Base-by-base conservation (phyloP, 2,888 invertebrate species). In the Pseudococcus longispinus region DNA sequence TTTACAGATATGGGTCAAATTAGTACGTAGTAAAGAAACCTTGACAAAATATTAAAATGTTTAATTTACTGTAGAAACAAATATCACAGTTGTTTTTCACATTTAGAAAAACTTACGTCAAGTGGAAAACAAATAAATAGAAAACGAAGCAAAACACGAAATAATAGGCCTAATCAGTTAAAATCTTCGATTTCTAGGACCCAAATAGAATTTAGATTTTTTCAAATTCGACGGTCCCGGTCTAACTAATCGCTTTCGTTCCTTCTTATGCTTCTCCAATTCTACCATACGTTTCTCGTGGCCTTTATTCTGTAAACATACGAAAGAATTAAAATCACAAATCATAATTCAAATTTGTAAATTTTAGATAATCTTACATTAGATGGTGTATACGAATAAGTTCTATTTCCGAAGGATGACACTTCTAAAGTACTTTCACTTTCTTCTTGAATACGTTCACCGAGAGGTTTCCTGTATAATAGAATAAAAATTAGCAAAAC, bases 361-460 rank as follows among this genome's bases (percentile, higher is more conserved):
- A 51, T n/a, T 46, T 46, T 46, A 46, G 3, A 46, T 51, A 60
- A 77, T 77, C 88, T 89, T 90, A 92, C 92, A 90, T 92, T 92
- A 88, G 93, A 93, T 89, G 94, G 92, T 4, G 92, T 92, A 89
- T 96, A 97, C 26, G 94, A 95, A 94, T 96, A 95, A 91, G 96
- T 95, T 85, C 94, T 92, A 90, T 95, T 96, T 74, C 96, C 94
- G 15, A 93, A 90, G 0, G 95, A 91, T 89, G 95, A 91, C 88
- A 93, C 89, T 89, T 94, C 89, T 90, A 92, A 90, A 89, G 93
- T 90, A 89, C 91, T 85, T 90, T 91, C 91, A 77, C 92, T 92
- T 89, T 95, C 94, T 88, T 91, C 92, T 84, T 92, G 90, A 32
- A 97, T 91, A 89, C 97, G 92, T 88, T 96, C 96, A 37, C 95